Evolutionary conservation across 53 echinoderm and acorn worm genomes (phyloP), one percentile per base, ranked within the genome.

Genomic region (Echinometra lucunter): DNA sequence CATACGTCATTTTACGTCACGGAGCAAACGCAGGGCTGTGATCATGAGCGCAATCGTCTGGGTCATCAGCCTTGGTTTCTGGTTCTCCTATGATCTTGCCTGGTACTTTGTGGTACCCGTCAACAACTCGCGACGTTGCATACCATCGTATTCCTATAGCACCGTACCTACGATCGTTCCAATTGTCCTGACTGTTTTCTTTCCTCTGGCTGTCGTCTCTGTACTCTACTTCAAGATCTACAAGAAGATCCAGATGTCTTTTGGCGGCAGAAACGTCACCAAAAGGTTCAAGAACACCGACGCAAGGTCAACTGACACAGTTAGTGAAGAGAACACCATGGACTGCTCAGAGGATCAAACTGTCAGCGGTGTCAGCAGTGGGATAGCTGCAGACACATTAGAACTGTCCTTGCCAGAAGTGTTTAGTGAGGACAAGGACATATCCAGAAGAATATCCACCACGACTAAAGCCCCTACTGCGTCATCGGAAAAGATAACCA

Each of bases 1-100:
- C 55, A 92, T 92, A 17, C 38, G n/a, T 7, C 92, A 92, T 42
- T 92, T 78, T 80, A 92, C 56, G 23, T 78, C 75, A 21, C 30
- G 78, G 2, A 47, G 75, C 6, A 75, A 75, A 53, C 74, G 92
- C 35, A 74, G 34, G 35, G 92, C 78, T 15, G 30, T 92, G 80
- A 19, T 57, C 23, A 23, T 34, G 5, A 92, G 38, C 45, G 58
- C n/a, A 25, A 13, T 45, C 75, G 78, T 53, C 2, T 92, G 92
- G 92, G 6, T 37, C 49, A 13, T 78, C 34, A 18, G 74, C 4
- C 56, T 92, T 5, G 56, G 53, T 28, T 78, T 92, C 56, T 92
- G 92, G 92, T 75, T 78, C 37, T 34, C 80, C 9, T 92, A 92
- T 55, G 70, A 74, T 13, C 44, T 25, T 19, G 58, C 11, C 49